Conservation (phyloP, 2,113 vertebrate genomes). For the Triplophysa siluroides region DNA sequence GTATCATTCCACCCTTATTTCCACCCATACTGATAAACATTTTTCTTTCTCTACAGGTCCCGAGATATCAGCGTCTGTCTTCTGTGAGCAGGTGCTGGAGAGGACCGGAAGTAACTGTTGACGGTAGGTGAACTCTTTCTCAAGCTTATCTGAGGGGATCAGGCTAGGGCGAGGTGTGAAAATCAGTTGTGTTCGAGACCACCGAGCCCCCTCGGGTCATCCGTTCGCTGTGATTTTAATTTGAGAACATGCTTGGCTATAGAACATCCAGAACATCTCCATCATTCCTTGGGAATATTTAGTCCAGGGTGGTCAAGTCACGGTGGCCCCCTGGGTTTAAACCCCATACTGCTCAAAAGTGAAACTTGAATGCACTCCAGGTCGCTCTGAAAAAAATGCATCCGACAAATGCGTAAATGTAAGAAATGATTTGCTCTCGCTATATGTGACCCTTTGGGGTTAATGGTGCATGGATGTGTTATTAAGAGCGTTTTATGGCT, state of each 20-base stretch:
- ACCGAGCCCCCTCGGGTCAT: neutral
- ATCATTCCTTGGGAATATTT: slow-evolving; percentile 11
- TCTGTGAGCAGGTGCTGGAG: slow-evolving; percentile 1
- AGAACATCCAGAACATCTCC: neutral
- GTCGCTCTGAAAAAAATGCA: neutral
- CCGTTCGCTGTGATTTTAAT: neutral
- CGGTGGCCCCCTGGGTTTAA: too few species aligned
- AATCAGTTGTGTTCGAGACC: neutral
- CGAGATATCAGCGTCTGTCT: neutral
- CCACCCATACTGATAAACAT: neutral
- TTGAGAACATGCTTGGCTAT: slow-evolving; percentile 8
- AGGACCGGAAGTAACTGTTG: neutral
- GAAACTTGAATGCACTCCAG: neutral
- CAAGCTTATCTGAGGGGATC: neutral
- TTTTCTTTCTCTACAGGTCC: neutral
- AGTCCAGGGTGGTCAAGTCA: slow-evolving; percentile 17
- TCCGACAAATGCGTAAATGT: neutral
- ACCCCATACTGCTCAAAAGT: too few species aligned
- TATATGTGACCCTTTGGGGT: neutral
- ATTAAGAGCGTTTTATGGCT: neutral
- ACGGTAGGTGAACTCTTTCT: slow-evolving; percentile 28
- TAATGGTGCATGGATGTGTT: neutral
- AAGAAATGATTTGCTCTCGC: neutral
- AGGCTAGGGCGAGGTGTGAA: neutral
- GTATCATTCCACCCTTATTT: too few species aligned